phyloP scores from a whole-genome alignment of 92 coral and sea anemone species.

The Scolanthus callimorphus region DNA sequence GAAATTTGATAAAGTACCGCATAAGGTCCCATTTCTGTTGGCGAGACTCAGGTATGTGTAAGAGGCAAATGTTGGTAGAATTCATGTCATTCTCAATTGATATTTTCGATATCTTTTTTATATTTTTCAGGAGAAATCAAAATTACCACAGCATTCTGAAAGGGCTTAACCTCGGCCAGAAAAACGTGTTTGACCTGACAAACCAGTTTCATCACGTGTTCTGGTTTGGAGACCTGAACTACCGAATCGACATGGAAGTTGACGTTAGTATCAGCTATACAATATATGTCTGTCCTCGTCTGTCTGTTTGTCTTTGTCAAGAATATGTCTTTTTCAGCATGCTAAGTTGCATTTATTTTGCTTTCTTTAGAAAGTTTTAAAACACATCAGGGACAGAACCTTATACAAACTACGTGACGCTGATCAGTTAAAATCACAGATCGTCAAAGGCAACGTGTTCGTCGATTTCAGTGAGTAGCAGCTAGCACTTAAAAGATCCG shows the following conservation, averaged over 20 bases:
- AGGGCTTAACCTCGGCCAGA: slow-evolving; percentile 86
- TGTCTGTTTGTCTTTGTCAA: too few species aligned
- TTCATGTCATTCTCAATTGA: too few species aligned
- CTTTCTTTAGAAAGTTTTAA: slow-evolving; percentile 60
- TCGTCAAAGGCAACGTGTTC: slow-evolving; percentile 47
- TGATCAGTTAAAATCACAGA: slow-evolving; percentile 69
- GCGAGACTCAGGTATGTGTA: too few species aligned
- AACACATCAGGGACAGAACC: slow-evolving; percentile 31
- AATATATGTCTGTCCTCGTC: too few species aligned
- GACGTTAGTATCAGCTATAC: too few species aligned
- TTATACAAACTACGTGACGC: slow-evolving; percentile 46
- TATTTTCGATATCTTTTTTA: too few species aligned
- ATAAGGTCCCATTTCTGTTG: too few species aligned
- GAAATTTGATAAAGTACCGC: too few species aligned
- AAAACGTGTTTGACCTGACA: slow-evolving; percentile 86
- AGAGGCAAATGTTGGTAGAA: too few species aligned
- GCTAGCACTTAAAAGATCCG: too few species aligned
- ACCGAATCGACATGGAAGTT: slow-evolving; percentile 75
- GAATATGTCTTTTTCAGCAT: too few species aligned
- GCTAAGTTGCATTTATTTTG: not conserved
- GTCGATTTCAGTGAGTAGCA: slow-evolving; percentile 87
- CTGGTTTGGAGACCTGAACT: slow-evolving; percentile 98
- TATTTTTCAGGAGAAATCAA: slow-evolving; percentile 77
- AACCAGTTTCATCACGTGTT: slow-evolving; percentile 98
- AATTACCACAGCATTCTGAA: slow-evolving; percentile 84